phyloP scores from a whole-genome alignment of 2,113 vertebrate genomes.

The Dryoscopus gambensis region DNA sequence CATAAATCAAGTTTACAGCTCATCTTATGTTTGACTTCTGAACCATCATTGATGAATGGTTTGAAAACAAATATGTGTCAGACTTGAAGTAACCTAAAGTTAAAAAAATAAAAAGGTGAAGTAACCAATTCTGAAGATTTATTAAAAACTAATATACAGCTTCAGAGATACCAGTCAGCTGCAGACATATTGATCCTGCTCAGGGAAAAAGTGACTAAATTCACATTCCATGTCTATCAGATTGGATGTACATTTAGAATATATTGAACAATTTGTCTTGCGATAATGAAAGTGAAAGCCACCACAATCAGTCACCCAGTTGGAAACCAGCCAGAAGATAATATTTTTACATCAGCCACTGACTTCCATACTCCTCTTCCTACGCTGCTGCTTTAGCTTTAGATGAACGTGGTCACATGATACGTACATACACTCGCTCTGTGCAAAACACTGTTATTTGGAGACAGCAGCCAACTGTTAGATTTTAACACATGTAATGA shows the following conservation, averaged over 20 bases:
- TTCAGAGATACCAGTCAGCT: not conserved
- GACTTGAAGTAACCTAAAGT: not conserved
- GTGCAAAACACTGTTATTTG: not conserved
- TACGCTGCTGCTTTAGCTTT: not conserved
- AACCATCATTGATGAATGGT: not conserved
- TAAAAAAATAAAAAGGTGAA: not conserved
- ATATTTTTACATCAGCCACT: not conserved
- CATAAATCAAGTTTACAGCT: not conserved
- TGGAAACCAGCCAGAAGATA: slow-evolving; percentile 11
- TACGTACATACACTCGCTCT: not conserved
- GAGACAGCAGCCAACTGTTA: not conserved
- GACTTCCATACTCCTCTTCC: not conserved
- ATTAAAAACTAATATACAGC: not conserved
- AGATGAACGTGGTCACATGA: not conserved
- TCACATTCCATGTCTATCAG: not conserved
- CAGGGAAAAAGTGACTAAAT: not conserved
- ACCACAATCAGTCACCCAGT: not conserved
- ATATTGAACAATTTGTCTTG: not conserved
- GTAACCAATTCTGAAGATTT: not conserved
- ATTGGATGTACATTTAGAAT: not conserved
- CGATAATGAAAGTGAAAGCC: not conserved
- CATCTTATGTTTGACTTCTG: not conserved
- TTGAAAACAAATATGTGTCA: not conserved
- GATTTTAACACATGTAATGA: not conserved
- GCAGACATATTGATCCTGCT: not conserved